Conservation (phyloP, 2,888 invertebrate species). For the Lithophane ornitopus region DNA sequence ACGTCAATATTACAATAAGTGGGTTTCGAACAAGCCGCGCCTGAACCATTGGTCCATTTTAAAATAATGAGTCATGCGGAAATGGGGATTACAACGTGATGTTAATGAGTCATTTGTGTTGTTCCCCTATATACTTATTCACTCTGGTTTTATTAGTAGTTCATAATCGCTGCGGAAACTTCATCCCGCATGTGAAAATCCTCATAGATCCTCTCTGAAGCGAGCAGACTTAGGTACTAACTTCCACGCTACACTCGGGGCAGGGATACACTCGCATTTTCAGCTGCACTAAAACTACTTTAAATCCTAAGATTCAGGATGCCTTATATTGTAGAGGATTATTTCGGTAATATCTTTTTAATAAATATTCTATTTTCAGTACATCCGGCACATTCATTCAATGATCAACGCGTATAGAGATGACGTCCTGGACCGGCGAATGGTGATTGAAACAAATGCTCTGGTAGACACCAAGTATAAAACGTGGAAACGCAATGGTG, state of each 20-base stretch:
- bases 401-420: slow-evolving; percentile 77
- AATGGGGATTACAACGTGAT: not conserved
- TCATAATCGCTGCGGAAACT: not conserved
- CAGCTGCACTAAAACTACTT: not conserved
- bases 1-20: not conserved
- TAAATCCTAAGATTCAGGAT: not conserved
- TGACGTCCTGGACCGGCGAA: slow-evolving; percentile 62
- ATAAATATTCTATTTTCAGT: slow-evolving; percentile 71
- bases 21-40: not conserved
- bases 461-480: slow-evolving; percentile 77
- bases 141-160: not conserved
- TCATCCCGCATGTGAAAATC: not conserved
- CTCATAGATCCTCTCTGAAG: not conserved
- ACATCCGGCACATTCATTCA: slow-evolving; percentile 76
- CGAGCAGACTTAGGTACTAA: not conserved
- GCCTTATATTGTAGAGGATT: not conserved
- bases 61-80: not conserved
- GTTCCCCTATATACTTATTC: no score
- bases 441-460: slow-evolving; percentile 74
- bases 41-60: not conserved
- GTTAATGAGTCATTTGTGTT: not conserved
- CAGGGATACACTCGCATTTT: not conserved
- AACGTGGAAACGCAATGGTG: slow-evolving; percentile 92
- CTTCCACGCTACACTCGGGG: not conserved
- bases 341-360: not conserved